Base-by-base conservation (phyloP, 1,140 invertebrate genomes). In the Diorhabda carinulata region DNA sequence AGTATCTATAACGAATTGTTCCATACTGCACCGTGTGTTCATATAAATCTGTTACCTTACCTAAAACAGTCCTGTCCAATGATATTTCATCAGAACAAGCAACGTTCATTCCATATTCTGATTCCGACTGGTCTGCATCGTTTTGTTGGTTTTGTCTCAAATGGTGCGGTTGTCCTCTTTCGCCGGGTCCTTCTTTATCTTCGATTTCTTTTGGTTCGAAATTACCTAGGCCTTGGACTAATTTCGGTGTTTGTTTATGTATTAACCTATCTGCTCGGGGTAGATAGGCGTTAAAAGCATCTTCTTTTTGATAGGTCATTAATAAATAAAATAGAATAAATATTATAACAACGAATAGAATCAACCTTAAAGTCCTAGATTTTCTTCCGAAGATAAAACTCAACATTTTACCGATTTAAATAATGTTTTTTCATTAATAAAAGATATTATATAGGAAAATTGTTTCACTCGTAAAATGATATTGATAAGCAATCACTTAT, bases 91-190 rank as follows among this genome's bases (percentile, higher is more conserved):
- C 91, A n/a, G 96, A 98, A 73, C 92, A 95, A 25, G 94, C 90
- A 83, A 98, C 96, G 79, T 98, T 98, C 91, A 98, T 98, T 45
- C 97, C 97, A 84, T 96, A 98, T 78, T 98, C 93, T 2, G 85
- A 86, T 72, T 95, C 90, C 0, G 92, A 90, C 74, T 90, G 87
- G 45, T 87, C 83, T 6, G 87, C 88, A 74, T 80, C 92, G 79
- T 94, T 93, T 74, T 91, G 88, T 71, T 91, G 87, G 72, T 90
- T 87, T 9, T 90, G 86, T 40, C 87, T 81, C 59, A 95, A 84
- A 71, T 87, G 83, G 78, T 95, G 90, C 3, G 92, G 83, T 77
- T 91, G 89, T 3, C 95, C 95, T 67, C 86, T 86, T 83, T 95
- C 94, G 8, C 96, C 95, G 57, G 95, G 93, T 2, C 94, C 95